These are phyloP conservation scores for Osmoderma eremita DNA, from an alignment of 2,888 invertebrate species.

Conservation along the genomic window DNA sequence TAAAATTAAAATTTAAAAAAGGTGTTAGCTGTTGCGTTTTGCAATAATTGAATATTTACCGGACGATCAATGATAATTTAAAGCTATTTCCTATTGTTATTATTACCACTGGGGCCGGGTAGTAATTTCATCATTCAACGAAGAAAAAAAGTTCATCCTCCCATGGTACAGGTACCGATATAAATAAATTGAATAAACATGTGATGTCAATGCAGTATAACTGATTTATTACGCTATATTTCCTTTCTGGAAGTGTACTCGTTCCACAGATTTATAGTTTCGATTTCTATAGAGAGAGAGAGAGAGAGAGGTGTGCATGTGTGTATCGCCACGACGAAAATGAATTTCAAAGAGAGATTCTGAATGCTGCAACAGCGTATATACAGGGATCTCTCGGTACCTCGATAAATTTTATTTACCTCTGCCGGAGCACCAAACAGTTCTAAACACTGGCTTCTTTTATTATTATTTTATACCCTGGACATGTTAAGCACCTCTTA, in stretches of 20 bases:
- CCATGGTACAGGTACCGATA: neutral
- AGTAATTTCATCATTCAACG: constrained; percentile 6
- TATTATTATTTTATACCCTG: no score
- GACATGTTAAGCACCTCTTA: no score
- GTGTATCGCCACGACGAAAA: neutral
- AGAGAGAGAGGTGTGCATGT: constrained; percentile 1
- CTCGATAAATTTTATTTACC: no score
- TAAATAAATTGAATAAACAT: constrained; percentile 31
- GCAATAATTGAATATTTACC: neutral
- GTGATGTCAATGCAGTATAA: constrained; percentile 23
- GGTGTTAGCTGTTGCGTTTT: neutral
- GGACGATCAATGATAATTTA: constrained; percentile 22
- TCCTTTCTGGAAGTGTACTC: constrained; percentile 33
- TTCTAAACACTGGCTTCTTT: no score
- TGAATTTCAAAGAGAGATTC: constrained; percentile 13
- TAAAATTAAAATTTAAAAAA: neutral
- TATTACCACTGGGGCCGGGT: constrained; percentile 9
- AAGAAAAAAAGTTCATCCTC: neutral
- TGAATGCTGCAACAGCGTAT: no score
- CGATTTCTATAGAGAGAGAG: constrained; percentile 3
- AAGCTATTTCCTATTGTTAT: neutral
- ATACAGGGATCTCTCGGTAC: no score
- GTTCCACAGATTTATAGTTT: constrained; percentile 24
- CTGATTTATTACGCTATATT: constrained; percentile 32
- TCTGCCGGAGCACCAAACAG: no score